phyloP scores from a whole-genome alignment of 2,888 invertebrate genomes.

The Ceriagrion tenellum region DNA sequence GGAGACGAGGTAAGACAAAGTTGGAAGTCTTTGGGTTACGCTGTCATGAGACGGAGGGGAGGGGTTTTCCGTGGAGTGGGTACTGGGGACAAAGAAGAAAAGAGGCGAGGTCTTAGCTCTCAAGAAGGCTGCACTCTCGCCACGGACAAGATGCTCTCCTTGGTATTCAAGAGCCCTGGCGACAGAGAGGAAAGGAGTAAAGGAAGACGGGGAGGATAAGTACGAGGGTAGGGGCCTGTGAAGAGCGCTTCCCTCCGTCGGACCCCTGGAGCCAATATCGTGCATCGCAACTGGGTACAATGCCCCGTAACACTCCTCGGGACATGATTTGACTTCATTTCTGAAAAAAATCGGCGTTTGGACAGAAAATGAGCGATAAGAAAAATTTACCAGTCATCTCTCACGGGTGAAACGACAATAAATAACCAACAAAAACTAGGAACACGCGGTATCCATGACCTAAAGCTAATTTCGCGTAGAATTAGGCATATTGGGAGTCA shows the following conservation, averaged over 20 bases:
- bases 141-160: slow-evolving; percentile 21
- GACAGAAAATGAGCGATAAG: too few species aligned
- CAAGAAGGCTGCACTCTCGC: neutral
- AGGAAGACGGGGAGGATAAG: neutral
- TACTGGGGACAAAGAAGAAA: neutral
- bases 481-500: too few species aligned
- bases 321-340: too few species aligned
- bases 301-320: neutral
- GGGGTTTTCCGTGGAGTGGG: neutral
- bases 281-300: neutral
- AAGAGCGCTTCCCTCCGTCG: neutral
- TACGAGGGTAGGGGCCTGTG: too few species aligned
- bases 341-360: too few species aligned
- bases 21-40: neutral
- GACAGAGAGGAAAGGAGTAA: neutral
- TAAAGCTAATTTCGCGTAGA: too few species aligned
- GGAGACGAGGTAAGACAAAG: neutral
- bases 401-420: too few species aligned
- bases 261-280: neutral
- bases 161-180: neutral
- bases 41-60: neutral
- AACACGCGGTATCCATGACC: too few species aligned
- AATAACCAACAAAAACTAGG: too few species aligned
- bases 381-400: too few species aligned
- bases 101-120: neutral